These are phyloP conservation scores for Furnarius figulus DNA, from an alignment of 2,113 vertebrate species.

Conservation along the genomic window DNA sequence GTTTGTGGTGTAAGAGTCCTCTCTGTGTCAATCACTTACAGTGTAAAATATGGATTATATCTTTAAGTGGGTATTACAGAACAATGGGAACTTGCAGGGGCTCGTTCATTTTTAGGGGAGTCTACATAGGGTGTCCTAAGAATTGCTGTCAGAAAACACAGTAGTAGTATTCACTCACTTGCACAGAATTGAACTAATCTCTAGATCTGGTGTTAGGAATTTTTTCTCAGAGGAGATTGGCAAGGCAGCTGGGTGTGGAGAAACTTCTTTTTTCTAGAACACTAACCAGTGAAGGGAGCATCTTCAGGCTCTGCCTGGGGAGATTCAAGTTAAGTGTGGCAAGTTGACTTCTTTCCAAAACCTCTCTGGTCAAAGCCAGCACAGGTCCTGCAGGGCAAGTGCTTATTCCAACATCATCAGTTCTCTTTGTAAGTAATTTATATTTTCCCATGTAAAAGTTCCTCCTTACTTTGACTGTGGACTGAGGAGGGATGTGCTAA, in stretches of 20 bases:
- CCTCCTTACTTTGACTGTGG: background rate
- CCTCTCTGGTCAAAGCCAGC: background rate
- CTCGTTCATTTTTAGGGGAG: background rate
- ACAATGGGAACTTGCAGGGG: conserved; percentile 19
- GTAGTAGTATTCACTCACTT: background rate
- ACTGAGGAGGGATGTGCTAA: background rate
- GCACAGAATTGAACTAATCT: background rate
- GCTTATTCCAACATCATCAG: background rate
- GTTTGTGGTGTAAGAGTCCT: background rate
- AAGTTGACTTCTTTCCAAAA: background rate
- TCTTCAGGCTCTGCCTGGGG: background rate
- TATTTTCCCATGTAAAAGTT: background rate
- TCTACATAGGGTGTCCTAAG: background rate
- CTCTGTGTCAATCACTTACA: background rate
- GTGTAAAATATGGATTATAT: conserved; percentile 18
- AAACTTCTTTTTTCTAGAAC: background rate
- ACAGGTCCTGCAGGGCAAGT: background rate
- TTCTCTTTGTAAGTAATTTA: background rate
- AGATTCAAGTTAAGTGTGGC: background rate
- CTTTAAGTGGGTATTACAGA: conserved; percentile 22
- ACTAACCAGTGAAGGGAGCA: background rate
- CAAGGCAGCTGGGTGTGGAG: background rate
- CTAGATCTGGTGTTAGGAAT: background rate
- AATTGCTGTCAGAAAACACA: background rate
- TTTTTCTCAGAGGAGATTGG: background rate